Percentiles rank a stretch among this genome's conserved stretches.
Conservation (phyloP, 2,797 vertebrate species). For the Pipistrellus pygmaeus region DNA sequence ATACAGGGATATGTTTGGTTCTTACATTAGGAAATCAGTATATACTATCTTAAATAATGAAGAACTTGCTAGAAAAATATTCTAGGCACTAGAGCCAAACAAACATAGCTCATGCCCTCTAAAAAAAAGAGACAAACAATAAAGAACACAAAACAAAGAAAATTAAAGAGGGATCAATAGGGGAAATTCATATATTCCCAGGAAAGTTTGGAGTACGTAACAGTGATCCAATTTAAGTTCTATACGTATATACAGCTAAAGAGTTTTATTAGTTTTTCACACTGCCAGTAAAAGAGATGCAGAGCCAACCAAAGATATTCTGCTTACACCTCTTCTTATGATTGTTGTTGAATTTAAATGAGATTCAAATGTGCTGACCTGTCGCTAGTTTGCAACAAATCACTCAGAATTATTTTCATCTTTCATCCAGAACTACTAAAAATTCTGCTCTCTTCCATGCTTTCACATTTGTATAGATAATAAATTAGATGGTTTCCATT, state of each 20-base stretch:
- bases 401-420: slow-evolving; percentile 85
- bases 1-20: slow-evolving; percentile 29
- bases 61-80: not conserved
- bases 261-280: slow-evolving; percentile 56
- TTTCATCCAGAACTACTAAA: slow-evolving; percentile 83
- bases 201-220: not conserved
- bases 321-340: slow-evolving; percentile 75
- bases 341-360: slow-evolving; percentile 83
- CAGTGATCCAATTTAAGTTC: slow-evolving; percentile 1
- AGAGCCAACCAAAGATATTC: slow-evolving; percentile 76
- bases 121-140: not conserved
- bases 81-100: not conserved
- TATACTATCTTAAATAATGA: slow-evolving; percentile 4
- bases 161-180: not conserved
- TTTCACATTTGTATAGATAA: slow-evolving; percentile 77
- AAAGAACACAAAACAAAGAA: slow-evolving; percentile 21
- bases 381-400: slow-evolving; percentile 81
- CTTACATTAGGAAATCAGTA: not conserved
- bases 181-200: not conserved
- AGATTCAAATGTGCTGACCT: slow-evolving; percentile 83
- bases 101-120: not conserved
- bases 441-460: slow-evolving; percentile 79
- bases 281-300: slow-evolving; percentile 59
- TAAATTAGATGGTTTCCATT: slow-evolving; percentile 82
- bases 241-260: slow-evolving; percentile 28